Conservation (phyloP, 1,140 invertebrate species). For the Zaprionus lachaisei region DNA sequence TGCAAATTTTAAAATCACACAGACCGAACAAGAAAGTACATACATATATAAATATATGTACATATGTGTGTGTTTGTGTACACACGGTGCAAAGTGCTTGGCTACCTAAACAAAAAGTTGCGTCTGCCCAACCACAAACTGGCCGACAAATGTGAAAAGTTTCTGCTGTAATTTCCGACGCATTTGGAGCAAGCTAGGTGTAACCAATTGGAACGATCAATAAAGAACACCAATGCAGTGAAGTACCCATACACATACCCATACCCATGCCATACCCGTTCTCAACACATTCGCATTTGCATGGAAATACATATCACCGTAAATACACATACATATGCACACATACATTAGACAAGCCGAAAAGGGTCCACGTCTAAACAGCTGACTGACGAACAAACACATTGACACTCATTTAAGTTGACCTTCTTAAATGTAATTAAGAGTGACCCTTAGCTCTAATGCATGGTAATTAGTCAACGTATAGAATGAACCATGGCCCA, state of each 20-base stretch:
- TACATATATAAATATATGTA: background rate
- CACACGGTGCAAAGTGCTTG: background rate
- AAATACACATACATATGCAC: background rate
- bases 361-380: constrained; percentile 14
- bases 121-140: constrained; percentile 66
- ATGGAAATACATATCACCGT: constrained; percentile 8
- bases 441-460: constrained; percentile 78
- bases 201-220: constrained; percentile 55
- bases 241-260: background rate
- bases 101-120: constrained; percentile 49
- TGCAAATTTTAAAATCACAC: constrained; percentile 64
- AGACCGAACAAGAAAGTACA: constrained; percentile 3
- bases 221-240: constrained; percentile 33
- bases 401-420: constrained; percentile 77
- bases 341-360: constrained; percentile 10
- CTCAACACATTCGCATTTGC: background rate
- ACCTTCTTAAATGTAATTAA: constrained; percentile 84
- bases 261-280: background rate
- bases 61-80: background rate
- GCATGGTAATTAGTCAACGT: constrained; percentile 75
- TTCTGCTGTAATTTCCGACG: constrained; percentile 73
- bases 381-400: constrained; percentile 11
- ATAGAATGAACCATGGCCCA: constrained; percentile 6
- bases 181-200: constrained; percentile 45
- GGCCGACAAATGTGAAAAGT: constrained; percentile 81